Conservation (phyloP, 2,113 vertebrate genomes). For the Proteles cristata region DNA sequence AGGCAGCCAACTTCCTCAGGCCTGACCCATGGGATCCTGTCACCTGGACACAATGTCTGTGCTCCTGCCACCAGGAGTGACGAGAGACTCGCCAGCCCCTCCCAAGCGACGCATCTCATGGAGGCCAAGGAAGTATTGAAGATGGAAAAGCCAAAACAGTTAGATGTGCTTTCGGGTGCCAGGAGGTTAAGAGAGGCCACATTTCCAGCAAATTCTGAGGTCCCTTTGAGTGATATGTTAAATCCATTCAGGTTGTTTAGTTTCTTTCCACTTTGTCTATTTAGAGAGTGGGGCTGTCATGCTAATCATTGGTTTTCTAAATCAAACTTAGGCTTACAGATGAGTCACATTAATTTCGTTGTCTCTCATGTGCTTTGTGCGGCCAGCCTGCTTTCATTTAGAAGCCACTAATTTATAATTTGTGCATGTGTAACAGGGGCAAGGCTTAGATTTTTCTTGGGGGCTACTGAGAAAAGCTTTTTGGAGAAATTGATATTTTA, state of each 20-base stretch:
- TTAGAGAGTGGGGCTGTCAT: neutral
- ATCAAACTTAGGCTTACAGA: neutral
- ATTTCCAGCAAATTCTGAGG: neutral
- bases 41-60: neutral
- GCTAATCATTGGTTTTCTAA: neutral
- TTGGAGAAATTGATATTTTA: neutral
- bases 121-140: neutral
- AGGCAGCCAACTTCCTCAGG: neutral
- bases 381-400: neutral
- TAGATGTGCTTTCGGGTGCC: neutral
- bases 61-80: neutral
- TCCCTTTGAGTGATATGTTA: neutral
- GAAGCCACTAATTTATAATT: neutral
- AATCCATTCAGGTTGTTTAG: neutral
- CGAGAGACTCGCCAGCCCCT: neutral
- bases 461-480: neutral
- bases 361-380: neutral
- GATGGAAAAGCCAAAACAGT: neutral
- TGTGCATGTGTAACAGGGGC: neutral
- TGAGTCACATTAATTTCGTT: neutral
- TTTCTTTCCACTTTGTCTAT: neutral
- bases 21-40: neutral
- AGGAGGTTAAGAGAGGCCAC: fast-evolving
- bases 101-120: neutral
- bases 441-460: neutral